Conservation (phyloP, 2,888 invertebrate species). For the Gnatocerus cornutus region DNA sequence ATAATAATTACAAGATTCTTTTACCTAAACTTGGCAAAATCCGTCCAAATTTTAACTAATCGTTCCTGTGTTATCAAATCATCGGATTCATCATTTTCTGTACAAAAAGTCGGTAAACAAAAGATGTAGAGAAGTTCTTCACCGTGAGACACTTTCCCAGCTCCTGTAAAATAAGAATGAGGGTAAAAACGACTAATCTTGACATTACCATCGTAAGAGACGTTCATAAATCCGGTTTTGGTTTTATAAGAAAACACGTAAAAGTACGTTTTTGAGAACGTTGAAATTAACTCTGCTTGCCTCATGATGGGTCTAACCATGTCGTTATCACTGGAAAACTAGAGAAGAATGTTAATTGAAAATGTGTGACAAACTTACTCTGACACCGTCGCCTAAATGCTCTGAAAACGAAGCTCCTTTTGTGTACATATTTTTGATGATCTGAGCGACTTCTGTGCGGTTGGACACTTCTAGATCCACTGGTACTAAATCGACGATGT, state of each 20-base stretch:
- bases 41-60: conserved; percentile 71
- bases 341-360: too few species aligned
- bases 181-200: background rate
- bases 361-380: too few species aligned
- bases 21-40: conserved; percentile 77
- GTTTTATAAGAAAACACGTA: conserved; percentile 52
- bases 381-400: too few species aligned
- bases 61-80: conserved; percentile 49
- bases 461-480: too few species aligned
- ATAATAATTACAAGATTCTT: background rate
- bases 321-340: background rate
- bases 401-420: too few species aligned
- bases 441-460: too few species aligned
- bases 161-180: conserved; percentile 48
- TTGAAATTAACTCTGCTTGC: conserved; percentile 53
- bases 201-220: conserved; percentile 52
- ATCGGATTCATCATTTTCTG: background rate
- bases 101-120: conserved; percentile 29
- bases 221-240: background rate
- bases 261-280: conserved; percentile 52
- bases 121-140: conserved; percentile 61
- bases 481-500: too few species aligned
- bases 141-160: conserved; percentile 59
- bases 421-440: too few species aligned
- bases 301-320: conserved; percentile 50